Evolutionary conservation across 23 tunicate genomes (phyloP), one percentile per base, ranked within the genome.

Genomic region (Ascidia mentula): DNA sequence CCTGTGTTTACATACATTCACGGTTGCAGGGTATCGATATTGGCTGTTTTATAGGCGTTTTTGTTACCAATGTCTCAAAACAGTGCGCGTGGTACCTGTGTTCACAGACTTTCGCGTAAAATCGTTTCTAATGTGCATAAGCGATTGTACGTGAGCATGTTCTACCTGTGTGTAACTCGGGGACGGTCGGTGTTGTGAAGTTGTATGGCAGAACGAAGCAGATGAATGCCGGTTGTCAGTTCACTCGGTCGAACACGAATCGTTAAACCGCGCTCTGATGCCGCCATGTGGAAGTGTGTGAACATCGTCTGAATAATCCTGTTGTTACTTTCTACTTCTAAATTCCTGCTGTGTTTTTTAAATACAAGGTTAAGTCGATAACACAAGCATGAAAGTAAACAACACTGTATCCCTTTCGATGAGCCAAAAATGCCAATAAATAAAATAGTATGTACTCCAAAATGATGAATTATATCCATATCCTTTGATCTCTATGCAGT

Each of bases 151-250:
- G 18, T 18, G 18, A 46, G 18, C 18, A 46, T 46, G 17, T 18
- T 18, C 74, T 15, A 22, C 74, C 31, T 28, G 33, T 71, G 34
- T 30, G 28, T 22, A 18, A 20, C 28, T 0, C 18, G 31, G 20
- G 33, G 31, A 28, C 28, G 32, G n/a, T 71, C 36, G 45, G 26
- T 32, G 38, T 73, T 32, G 18, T 7, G 18, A 31, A 82, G 20
- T 28, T 82, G 76, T 12, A 82, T 40, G 15, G 88, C 74, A 65
- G 45, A 46, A 18, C 81, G 73, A n/a, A 84, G 35, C 31, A 84
- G 74, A 84, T 84, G 81, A 0, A 84, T 37, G 9, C 82, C 81
- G 3, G 88, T 32, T 13, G 80, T 36, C 69, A 84, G 32, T 84
- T 84, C 88, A 15, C 69, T 38, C n/a, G 35, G 45, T 40, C 46